A percentile compares a stretch with the other conserved stretches of the same genome.
phyloP scores from a whole-genome alignment of 2,797 vertebrate species.

The Morus bassanus region DNA sequence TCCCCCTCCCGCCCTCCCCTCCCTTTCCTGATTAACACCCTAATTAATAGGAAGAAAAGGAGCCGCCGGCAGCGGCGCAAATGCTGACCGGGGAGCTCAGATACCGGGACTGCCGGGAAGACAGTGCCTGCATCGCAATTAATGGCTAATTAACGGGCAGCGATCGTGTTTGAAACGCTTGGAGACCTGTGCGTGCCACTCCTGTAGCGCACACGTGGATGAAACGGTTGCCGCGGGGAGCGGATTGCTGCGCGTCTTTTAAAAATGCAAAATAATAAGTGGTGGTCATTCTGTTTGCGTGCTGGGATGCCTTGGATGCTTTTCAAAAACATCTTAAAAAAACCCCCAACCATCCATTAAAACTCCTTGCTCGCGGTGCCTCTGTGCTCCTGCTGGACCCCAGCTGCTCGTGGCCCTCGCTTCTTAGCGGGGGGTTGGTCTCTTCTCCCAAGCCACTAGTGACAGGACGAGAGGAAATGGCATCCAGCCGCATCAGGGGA shows the following conservation, averaged over 20 bases:
- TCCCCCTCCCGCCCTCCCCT: background rate
- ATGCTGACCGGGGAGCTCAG: accelerated
- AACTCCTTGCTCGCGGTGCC: background rate
- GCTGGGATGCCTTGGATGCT: background rate
- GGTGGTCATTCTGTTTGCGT: accelerated
- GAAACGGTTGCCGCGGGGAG: background rate
- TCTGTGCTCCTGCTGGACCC: background rate
- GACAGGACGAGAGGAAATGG: too few species aligned
- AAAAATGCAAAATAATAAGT: accelerated
- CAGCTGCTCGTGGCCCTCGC: accelerated
- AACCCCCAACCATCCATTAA: too few species aligned
- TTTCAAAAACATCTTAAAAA: too few species aligned
- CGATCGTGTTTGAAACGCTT: accelerated
- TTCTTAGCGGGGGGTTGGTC: background rate
- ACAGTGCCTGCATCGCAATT: background rate
- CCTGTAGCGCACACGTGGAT: too few species aligned
- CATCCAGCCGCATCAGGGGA: too few species aligned
- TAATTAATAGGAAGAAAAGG: background rate
- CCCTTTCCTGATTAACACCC: accelerated
- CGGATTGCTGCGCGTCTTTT: background rate
- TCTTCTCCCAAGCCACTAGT: too few species aligned
- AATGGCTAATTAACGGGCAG: background rate
- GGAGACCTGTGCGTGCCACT: accelerated
- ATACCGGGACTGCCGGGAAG: background rate
- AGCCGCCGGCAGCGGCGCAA: accelerated